These are phyloP conservation scores for Opisthocomus hoazin DNA, from an alignment of 2,113 vertebrate genomes.

Conservation along the genomic window DNA sequence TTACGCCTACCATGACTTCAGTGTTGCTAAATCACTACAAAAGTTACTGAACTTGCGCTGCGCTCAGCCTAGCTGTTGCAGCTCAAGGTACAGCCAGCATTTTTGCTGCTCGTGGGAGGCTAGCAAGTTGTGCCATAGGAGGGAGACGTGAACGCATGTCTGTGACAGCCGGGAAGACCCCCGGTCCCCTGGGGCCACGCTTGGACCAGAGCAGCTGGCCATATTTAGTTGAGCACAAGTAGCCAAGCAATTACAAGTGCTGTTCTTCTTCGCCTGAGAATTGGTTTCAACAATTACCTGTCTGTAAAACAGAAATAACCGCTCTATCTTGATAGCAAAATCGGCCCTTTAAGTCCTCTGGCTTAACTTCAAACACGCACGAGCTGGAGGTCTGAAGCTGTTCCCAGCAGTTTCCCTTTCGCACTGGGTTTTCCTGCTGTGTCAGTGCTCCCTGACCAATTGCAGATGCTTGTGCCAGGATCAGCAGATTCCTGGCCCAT, in stretches of 20 bases:
- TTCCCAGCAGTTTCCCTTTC: neutral
- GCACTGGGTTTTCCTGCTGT: neutral
- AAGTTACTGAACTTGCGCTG: neutral
- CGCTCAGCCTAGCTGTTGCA: neutral
- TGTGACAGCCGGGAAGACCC: neutral
- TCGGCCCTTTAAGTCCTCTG: neutral
- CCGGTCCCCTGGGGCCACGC: accelerated
- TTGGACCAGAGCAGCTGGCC: neutral
- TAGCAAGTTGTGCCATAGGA: neutral
- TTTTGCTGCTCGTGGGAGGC: accelerated
- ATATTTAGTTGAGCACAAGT: neutral
- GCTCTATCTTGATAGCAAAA: neutral
- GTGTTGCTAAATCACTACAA: neutral
- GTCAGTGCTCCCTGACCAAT: neutral
- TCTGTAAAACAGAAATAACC: neutral
- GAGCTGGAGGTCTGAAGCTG: neutral
- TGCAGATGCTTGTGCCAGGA: neutral
- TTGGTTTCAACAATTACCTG: neutral
- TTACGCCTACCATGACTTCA: neutral
- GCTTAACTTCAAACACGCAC: accelerated
- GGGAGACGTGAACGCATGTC: neutral
- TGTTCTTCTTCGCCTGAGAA: neutral
- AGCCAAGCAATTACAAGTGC: neutral
- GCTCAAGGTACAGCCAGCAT: neutral
- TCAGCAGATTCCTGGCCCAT: neutral